These are phyloP conservation scores for Rhopilema esculentum DNA, from an alignment of 30 jellyfish, hydroid and myxozoan genomes.

Conservation along the genomic window DNA sequence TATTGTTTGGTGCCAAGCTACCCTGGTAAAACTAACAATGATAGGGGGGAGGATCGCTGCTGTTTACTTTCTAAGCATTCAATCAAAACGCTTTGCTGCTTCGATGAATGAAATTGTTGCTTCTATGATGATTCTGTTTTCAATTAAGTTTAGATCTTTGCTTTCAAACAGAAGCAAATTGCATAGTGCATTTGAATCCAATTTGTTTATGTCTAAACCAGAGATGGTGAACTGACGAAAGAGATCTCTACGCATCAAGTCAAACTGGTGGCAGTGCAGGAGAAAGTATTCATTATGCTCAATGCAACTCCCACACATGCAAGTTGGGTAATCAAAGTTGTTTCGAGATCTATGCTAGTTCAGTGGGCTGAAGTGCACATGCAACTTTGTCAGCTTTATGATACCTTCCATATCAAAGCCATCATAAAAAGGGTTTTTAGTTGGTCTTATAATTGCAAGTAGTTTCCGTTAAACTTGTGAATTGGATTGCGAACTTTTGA, in stretches of 20 bases:
- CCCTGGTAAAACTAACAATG: neutral
- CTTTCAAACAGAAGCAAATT: constrained; percentile 31
- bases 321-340: constrained; percentile 31
- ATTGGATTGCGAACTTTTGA: constrained; percentile 29
- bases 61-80: neutral
- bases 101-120: constrained; percentile 12
- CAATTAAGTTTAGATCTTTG: constrained; percentile 2
- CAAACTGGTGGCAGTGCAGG: constrained; percentile 32
- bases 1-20: neutral
- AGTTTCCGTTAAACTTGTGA: constrained; percentile 16
- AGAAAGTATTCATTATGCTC: too few species aligned
- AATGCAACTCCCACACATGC: constrained; percentile 16
- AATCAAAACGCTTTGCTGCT: constrained; percentile 13
- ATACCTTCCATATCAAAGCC: constrained; percentile 50
- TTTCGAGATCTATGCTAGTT: constrained; percentile 36
- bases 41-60: neutral
- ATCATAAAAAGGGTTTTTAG: constrained; percentile 35
- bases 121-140: constrained; percentile 13
- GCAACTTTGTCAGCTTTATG: constrained; percentile 46
- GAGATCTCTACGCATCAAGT: constrained; percentile 41
- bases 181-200: constrained; percentile 41
- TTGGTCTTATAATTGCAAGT: constrained; percentile 32
- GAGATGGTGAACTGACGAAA: constrained; percentile 48
- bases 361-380: constrained; percentile 40
- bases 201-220: constrained; percentile 28